Evolutionary conservation across 2,113 vertebrate species (phyloP).

Genomic region (Barnardius zonarius): DNA sequence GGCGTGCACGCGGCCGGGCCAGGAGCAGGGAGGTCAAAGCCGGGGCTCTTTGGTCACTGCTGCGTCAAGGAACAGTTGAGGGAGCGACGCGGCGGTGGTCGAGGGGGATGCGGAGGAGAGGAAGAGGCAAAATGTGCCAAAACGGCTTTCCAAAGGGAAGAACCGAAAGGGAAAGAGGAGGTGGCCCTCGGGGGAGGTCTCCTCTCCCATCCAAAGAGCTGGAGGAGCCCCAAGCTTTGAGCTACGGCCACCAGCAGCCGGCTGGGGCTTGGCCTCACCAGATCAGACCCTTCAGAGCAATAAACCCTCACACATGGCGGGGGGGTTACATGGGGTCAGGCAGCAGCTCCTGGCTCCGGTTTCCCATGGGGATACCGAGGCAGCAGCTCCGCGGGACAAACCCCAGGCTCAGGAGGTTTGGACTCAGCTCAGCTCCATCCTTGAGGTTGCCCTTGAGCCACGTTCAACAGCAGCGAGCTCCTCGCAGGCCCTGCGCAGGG

Average conservation of each 20-base stretch:
- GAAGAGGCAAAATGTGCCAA: fast-evolving
- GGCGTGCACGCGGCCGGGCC: no score
- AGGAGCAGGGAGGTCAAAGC: not conserved
- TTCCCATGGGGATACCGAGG: not conserved
- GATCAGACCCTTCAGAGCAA: not conserved
- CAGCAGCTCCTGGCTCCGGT: not conserved
- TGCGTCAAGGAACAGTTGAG: not conserved
- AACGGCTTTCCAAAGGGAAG: not conserved
- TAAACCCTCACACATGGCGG: fast-evolving
- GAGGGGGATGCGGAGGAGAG: fast-evolving
- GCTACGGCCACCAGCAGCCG: not conserved
- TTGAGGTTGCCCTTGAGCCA: not conserved
- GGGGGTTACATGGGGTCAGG: not conserved
- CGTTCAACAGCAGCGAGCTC: not conserved
- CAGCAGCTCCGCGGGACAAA: not conserved
- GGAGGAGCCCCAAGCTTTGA: not conserved
- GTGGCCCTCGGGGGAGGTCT: not conserved
- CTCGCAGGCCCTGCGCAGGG: not conserved
- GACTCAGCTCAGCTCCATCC: not conserved
- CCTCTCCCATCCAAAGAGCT: fast-evolving
- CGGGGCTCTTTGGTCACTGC: fast-evolving
- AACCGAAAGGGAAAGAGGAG: not conserved
- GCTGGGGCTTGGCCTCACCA: not conserved
- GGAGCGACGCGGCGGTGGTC: not conserved
- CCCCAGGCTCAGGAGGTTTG: not conserved